Percentiles rank a stretch among this genome's conserved stretches.
Conservation (phyloP, 2,797 vertebrate genomes). For the Gadopsis marmoratus region DNA sequence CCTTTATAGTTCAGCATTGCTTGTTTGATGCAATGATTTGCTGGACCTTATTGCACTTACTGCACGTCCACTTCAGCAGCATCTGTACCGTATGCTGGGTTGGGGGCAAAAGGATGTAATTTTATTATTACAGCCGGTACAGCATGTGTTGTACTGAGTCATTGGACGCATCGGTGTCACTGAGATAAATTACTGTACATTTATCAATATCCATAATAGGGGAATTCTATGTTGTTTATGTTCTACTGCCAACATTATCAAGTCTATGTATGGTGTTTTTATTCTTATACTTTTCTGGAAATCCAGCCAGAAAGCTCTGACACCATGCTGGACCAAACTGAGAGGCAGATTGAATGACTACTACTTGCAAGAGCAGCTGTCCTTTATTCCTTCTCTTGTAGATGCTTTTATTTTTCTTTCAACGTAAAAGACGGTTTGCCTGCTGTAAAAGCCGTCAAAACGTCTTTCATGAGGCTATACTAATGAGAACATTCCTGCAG, state of each 20-base stretch:
- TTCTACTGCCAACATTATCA: slow-evolving; percentile 5
- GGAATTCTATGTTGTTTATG: neutral
- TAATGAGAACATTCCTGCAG: slow-evolving; percentile 20
- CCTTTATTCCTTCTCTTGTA: slow-evolving; percentile 21
- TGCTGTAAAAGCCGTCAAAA: slow-evolving; percentile 45
- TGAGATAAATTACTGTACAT: slow-evolving; percentile 6
- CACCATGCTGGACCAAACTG: slow-evolving; percentile 1
- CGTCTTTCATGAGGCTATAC: slow-evolving; percentile 28
- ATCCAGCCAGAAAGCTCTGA: slow-evolving; percentile 2
- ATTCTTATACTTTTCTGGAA: slow-evolving; percentile 13
- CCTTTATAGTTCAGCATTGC: slow-evolving; percentile 30
- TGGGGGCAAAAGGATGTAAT: neutral
- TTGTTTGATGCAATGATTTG: slow-evolving; percentile 51
- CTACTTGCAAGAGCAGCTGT: slow-evolving; percentile 16
- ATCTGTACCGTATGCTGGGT: slow-evolving; percentile 21
- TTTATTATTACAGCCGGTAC: neutral
- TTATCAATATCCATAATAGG: neutral
- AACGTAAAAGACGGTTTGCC: slow-evolving; percentile 19
- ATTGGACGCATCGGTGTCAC: neutral
- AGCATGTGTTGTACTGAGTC: slow-evolving; percentile 3
- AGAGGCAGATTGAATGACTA: slow-evolving; percentile 21
- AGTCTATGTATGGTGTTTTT: slow-evolving; percentile 11
- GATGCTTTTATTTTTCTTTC: slow-evolving; percentile 17
- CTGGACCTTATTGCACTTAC: slow-evolving; percentile 43
- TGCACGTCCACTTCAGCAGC: slow-evolving; percentile 14